Conservation (phyloP, 2,113 vertebrate genomes). For the Naja naja region DNA sequence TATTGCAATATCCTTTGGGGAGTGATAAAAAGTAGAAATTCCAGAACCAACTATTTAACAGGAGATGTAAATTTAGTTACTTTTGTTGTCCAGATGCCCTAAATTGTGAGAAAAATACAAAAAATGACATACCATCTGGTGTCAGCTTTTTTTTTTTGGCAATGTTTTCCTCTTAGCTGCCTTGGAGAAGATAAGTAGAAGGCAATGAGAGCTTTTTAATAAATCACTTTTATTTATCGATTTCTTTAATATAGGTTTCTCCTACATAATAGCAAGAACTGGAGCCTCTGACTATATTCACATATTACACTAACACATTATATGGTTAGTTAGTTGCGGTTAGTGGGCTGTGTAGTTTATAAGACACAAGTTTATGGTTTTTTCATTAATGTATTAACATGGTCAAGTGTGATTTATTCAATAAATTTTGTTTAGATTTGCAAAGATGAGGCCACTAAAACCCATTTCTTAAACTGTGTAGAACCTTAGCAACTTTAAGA, state of each 20-base stretch:
- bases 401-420: neutral
- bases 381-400: neutral
- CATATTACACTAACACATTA: neutral
- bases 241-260: neutral
- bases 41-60: neutral
- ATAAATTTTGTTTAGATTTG: neutral
- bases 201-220: neutral
- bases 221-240: neutral
- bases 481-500: neutral
- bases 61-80: neutral
- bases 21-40: neutral
- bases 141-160: neutral
- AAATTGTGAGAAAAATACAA: neutral
- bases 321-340: neutral
- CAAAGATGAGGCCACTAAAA: neutral
- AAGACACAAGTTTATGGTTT: neutral
- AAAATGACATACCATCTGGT: neutral
- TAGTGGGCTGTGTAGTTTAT: neutral
- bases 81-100: neutral
- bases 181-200: neutral
- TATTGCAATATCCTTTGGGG: neutral
- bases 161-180: neutral
- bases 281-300: neutral
- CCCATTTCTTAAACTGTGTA: neutral
- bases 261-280: neutral